These are phyloP conservation scores for Pelecanus crispus DNA, from an alignment of 2,113 vertebrate species.

Conservation along the genomic window DNA sequence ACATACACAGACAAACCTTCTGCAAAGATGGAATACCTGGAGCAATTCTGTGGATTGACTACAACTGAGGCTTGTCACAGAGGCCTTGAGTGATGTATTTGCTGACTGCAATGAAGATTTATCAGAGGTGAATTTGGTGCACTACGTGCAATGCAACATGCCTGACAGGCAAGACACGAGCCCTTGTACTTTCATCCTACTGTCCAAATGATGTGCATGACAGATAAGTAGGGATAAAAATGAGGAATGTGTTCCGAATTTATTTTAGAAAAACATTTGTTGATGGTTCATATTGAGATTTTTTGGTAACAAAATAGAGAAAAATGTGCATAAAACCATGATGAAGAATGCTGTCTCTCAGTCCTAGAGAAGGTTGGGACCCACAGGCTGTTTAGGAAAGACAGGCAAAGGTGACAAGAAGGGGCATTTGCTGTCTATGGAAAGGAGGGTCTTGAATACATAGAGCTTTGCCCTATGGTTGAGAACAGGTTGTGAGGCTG, in stretches of 20 bases:
- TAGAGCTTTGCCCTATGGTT: background rate
- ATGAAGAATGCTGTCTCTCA: background rate
- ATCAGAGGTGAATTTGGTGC: background rate
- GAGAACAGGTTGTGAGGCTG: background rate
- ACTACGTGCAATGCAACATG: rapidly evolving
- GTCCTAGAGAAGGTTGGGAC: background rate
- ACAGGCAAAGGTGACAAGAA: background rate
- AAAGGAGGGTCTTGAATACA: background rate
- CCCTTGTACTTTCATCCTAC: background rate
- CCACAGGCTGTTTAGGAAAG: background rate
- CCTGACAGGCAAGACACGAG: background rate
- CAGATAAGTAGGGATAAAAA: background rate
- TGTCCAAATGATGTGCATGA: background rate
- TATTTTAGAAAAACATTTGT: background rate
- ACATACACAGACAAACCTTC: background rate
- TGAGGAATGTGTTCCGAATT: background rate
- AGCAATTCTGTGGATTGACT: background rate
- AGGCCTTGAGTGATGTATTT: background rate
- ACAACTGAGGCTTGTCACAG: background rate
- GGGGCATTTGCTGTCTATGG: background rate
- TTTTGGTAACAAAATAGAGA: background rate
- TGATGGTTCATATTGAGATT: background rate
- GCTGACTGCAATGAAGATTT: background rate
- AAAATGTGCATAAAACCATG: background rate
- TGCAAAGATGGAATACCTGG: background rate